Percentiles rank a stretch among this genome's conserved stretches.
Evolutionary conservation across 2,797 vertebrate genomes (phyloP).

Genomic region (Channa striata): DNA sequence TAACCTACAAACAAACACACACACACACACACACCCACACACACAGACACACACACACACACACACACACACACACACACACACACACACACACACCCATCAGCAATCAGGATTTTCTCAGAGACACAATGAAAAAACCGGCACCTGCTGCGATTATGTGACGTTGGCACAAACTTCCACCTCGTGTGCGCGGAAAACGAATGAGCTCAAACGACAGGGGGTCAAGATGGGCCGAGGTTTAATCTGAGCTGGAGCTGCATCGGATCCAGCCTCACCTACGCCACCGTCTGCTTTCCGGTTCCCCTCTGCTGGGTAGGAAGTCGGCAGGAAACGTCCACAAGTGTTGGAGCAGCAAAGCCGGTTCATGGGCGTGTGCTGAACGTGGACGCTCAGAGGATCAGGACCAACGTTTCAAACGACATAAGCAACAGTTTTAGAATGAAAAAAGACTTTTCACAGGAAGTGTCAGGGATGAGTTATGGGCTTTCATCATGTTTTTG

Average conservation of each 20-base stretch:
- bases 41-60: constrained; percentile 54
- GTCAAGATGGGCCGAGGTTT: constrained; percentile 25
- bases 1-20: constrained; percentile 82
- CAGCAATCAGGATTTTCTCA: constrained; percentile 79
- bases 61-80: constrained; percentile 72
- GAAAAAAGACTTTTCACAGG: no score
- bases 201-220: constrained; percentile 41
- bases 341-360: no score
- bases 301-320: constrained; percentile 35
- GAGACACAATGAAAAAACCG: constrained; percentile 62
- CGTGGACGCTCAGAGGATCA: no score
- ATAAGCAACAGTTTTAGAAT: no score
- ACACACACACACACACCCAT: constrained; percentile 43
- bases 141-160: constrained; percentile 60
- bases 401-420: no score
- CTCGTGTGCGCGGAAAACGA: constrained; percentile 23
- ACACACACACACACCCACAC: constrained; percentile 40
- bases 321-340: background rate
- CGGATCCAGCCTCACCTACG: constrained; percentile 37
- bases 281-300: constrained; percentile 19
- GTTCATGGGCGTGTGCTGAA: no score
- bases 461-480: no score
- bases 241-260: constrained; percentile 34
- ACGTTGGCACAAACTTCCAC: constrained; percentile 49
- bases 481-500: no score